Conservation (phyloP, 2,888 invertebrate species). For the Yponomeuta plumbellus region DNA sequence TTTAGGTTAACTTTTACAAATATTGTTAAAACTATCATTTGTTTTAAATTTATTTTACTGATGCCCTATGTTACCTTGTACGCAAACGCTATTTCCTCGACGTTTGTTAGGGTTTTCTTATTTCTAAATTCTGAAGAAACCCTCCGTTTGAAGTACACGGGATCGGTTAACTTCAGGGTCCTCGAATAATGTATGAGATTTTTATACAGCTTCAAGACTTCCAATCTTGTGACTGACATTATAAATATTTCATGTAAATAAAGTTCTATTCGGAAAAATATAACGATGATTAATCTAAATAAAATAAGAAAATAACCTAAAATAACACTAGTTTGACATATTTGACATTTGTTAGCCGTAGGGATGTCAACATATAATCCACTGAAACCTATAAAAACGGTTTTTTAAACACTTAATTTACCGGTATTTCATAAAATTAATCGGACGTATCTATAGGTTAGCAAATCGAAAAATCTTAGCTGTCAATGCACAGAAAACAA, state of each 20-base stretch:
- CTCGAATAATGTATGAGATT: constrained; percentile 87
- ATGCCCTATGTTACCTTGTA: constrained; percentile 42
- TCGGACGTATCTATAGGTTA: too few species aligned
- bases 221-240: constrained; percentile 46
- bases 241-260: background rate
- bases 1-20: constrained; percentile 13
- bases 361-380: too few species aligned
- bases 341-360: too few species aligned
- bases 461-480: too few species aligned
- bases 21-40: background rate
- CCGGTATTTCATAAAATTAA: too few species aligned
- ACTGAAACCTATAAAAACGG: too few species aligned
- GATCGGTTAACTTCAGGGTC: constrained; percentile 85
- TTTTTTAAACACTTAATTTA: too few species aligned
- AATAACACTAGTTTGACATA: too few species aligned
- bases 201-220: constrained; percentile 86
- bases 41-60: background rate
- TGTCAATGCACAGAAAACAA: too few species aligned
- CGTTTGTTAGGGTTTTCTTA: constrained; percentile 73
- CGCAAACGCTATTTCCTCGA: constrained; percentile 52
- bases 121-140: constrained; percentile 83
- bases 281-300: background rate
- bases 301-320: background rate
- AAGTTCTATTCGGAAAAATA: background rate
- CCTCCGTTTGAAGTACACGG: constrained; percentile 82